Conservation (phyloP, 1,140 invertebrate genomes). For the Pseudomyrmex concolor region DNA sequence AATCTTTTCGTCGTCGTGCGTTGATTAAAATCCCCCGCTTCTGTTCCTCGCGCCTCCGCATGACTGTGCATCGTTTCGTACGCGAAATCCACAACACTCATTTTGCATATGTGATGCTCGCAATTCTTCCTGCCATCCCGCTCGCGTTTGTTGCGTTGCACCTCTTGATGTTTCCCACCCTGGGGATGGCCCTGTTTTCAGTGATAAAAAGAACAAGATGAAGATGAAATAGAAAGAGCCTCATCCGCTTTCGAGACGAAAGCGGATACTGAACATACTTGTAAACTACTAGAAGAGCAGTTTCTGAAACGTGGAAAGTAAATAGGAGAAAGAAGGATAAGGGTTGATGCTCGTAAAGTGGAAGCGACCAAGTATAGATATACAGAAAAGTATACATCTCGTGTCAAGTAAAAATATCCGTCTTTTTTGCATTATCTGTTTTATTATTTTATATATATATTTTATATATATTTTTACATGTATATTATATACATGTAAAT, state of each 20-base stretch:
- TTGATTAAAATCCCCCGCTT: slow-evolving; percentile 20
- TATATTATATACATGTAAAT: too few relatives aligned
- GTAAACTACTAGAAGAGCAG: slow-evolving; percentile 16
- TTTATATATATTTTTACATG: too few relatives aligned
- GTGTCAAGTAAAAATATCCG: not conserved
- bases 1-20: slow-evolving; percentile 19
- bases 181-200: not conserved
- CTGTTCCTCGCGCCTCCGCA: not conserved
- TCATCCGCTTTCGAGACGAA: slow-evolving; percentile 24
- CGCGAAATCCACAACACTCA: slow-evolving; percentile 16
- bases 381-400: not conserved
- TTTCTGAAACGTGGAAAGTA: slow-evolving; percentile 35
- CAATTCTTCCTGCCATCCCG: slow-evolving; percentile 5
- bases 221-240: slow-evolving; percentile 10
- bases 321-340: slow-evolving; percentile 2
- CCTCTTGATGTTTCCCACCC: not conserved
- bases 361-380: not conserved
- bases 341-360: not conserved
- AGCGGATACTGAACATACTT: slow-evolving; percentile 5
- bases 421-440: not conserved
- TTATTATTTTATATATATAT: not conserved
- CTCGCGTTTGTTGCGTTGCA: slow-evolving; percentile 2
- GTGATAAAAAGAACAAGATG: slow-evolving; percentile 11
- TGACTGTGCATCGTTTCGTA: not conserved
- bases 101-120: slow-evolving; percentile 29